Conservation (phyloP, 2,113 vertebrate genomes). For the Cricetomys ansorgei region DNA sequence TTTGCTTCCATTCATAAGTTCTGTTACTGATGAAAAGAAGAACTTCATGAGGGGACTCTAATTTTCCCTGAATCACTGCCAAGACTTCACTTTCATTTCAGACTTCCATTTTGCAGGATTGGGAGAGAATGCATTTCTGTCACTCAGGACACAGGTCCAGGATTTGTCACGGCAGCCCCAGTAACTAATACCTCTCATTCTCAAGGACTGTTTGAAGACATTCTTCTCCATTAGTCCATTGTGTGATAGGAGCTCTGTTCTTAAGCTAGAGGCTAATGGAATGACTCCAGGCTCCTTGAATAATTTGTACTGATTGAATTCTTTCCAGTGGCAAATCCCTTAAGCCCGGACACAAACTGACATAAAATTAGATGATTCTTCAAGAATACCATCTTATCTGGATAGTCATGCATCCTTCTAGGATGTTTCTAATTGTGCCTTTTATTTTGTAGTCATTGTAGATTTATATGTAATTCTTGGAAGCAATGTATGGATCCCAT, state of each 20-base stretch:
- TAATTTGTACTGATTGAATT: neutral
- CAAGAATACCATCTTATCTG: neutral
- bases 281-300: neutral
- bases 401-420: neutral
- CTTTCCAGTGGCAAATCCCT: constrained; percentile 11
- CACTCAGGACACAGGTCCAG: neutral
- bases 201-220: neutral
- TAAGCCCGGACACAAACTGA: constrained; percentile 15
- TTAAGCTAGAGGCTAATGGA: constrained; percentile 3
- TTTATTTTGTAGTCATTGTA: constrained; percentile 2
- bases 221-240: neutral
- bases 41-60: neutral
- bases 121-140: neutral
- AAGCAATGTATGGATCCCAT: neutral
- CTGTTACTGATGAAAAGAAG: neutral
- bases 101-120: neutral
- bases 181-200: neutral
- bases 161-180: neutral
- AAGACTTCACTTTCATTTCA: neutral
- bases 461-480: neutral
- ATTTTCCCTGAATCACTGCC: too few species aligned
- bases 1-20: neutral
- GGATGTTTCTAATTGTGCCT: neutral
- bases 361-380: constrained; percentile 36
- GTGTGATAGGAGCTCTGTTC: neutral